phyloP scores from a whole-genome alignment of 1,140 invertebrate genomes.

The Pachyrhynchus sulphureomaculatus region DNA sequence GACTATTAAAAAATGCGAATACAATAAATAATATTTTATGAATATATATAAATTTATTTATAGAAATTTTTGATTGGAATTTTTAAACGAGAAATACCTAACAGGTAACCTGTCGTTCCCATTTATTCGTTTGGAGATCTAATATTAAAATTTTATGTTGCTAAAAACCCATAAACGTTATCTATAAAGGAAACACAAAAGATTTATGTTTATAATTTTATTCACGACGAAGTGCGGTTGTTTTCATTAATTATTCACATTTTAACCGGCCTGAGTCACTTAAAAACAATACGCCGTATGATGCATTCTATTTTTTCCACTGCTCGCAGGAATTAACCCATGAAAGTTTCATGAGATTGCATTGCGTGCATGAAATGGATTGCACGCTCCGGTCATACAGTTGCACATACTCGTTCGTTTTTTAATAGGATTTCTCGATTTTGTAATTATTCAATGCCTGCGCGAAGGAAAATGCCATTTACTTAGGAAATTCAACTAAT shows the following conservation, averaged over 20 bases:
- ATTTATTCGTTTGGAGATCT: too few species aligned
- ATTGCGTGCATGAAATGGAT: constrained; percentile 26
- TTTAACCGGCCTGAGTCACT: constrained; percentile 30
- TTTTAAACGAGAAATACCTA: too few species aligned
- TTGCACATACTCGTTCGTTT: constrained; percentile 8
- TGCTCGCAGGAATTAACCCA: constrained; percentile 25
- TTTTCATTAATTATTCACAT: constrained; percentile 32
- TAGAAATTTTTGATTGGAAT: too few species aligned
- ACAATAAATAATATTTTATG: too few species aligned
- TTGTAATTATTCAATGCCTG: constrained; percentile 6
- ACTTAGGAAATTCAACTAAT: background rate
- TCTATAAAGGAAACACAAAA: background rate
- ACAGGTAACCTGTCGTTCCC: too few species aligned
- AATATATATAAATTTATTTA: too few species aligned
- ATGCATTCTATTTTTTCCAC: constrained; percentile 23
- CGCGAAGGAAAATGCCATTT: background rate
- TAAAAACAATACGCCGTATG: constrained; percentile 29
- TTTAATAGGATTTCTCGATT: constrained; percentile 22
- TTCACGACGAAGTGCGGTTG: constrained; percentile 1
- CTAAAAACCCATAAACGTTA: background rate
- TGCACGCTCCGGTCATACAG: constrained; percentile 14
- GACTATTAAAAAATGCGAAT: too few species aligned
- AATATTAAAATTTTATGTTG: too few species aligned
- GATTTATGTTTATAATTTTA: constrained; percentile 2
- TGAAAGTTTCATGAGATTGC: constrained; percentile 30